phyloP scores from a whole-genome alignment of 1,140 invertebrate genomes.

The Thalassaphorura encarpata region DNA sequence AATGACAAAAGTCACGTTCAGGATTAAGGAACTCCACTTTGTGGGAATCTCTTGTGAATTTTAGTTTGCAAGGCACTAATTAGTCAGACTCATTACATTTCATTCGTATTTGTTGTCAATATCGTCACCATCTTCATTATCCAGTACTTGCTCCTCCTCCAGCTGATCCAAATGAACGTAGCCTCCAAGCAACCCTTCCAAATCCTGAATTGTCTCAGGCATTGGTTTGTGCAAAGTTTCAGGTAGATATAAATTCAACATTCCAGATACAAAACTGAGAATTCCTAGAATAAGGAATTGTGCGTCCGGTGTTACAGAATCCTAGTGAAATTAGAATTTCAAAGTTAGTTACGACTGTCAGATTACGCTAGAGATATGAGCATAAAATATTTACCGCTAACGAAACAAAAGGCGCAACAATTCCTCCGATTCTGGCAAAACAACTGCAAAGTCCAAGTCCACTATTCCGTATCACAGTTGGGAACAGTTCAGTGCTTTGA shows the following conservation, averaged over 20 bases:
- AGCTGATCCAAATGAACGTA: background rate
- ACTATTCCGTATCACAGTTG: conserved; percentile 40
- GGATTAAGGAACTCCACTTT: no score
- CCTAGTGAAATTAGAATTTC: background rate
- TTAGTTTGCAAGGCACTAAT: no score
- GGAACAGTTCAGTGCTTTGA: conserved; percentile 43
- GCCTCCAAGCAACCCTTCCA: conserved; percentile 5
- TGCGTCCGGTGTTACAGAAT: conserved; percentile 7
- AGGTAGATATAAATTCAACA: conserved; percentile 22
- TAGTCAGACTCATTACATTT: no score
- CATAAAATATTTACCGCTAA: conserved; percentile 18
- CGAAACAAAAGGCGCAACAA: conserved; percentile 38
- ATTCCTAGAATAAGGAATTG: conserved; percentile 22
- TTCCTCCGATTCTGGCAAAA: conserved; percentile 41
- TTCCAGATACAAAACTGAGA: conserved; percentile 20
- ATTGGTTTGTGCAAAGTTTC: conserved; percentile 26
- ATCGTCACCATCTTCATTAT: no score
- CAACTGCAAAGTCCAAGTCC: conserved; percentile 39
- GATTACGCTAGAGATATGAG: background rate
- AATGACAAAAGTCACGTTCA: no score
- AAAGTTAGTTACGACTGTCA: background rate
- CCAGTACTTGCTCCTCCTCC: no score
- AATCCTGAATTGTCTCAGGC: conserved; percentile 28
- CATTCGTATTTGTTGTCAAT: no score
- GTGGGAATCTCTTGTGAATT: no score